Evolutionary conservation across 2,888 invertebrate species (phyloP), one percentile per base, ranked within the genome.

Genomic region (Aromia moschata): DNA sequence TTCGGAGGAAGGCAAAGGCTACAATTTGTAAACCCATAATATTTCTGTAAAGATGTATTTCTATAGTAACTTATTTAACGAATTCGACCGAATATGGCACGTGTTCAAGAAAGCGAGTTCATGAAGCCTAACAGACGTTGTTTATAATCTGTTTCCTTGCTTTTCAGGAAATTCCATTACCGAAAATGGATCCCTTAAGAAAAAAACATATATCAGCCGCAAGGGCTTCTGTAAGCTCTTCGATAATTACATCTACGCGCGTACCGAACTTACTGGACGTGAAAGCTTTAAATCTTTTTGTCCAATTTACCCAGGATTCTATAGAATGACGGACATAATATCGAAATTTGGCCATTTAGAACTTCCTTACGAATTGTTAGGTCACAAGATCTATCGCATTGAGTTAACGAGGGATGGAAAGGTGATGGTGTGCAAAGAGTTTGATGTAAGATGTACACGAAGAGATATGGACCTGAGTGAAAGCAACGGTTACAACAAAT

Each of bases 361-460:
- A 2, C 7, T 57, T 9, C 62, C 52, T 3, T 17, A 11, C 9
- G 45, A 40, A 37, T 47, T 56, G 46, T 5, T 55, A 36, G 55
- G 52, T 7, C 12, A 36, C 2, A 40, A 41, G 36, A 56, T 4
- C 5, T 58, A 45, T 33, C 55, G 46, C 44, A 36, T 52, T 11
- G 58, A 62, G 33, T n/a, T 62, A 2, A 20, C 49, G 1, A 52
- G 54, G 12, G 15, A 56, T 16, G 58, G 40, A 12, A 17, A 51
- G 2, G 1, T 56, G 1, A 11, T 56, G n/a, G 9, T 55, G 12
- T 58, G 56, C 30, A 37, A 51, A 9, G 44, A 53, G 33, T n/a
- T 58, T 1, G 33, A 36, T n/a, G 4, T 43, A 20, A 17, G 16
- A 11, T 7, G 7, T 40, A 15, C 16, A 0, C 5, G 16, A 15